Base-by-base conservation (phyloP, 2,113 vertebrate genomes). In the Plectropomus leopardus region DNA sequence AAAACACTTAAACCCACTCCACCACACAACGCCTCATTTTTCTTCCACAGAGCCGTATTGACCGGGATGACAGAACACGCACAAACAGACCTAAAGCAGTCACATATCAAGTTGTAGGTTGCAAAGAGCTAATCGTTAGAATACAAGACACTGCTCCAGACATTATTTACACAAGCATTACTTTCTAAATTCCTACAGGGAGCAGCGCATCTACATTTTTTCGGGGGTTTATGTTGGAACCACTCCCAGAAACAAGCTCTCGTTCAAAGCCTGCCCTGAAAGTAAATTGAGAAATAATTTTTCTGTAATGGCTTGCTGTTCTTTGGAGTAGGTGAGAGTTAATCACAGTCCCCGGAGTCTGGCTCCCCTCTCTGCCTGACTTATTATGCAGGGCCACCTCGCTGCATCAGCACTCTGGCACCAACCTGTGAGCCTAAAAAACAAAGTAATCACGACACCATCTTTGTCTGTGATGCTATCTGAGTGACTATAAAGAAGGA, bases 231-330 rank as follows among this genome's bases (percentile, higher is more conserved):
- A 74, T 84, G 48, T 91, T 94, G 94, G 92, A 92, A 32, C 36
- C 58, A 4, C 54, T 89, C 91, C 92, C 86, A 87, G 92, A 87
- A 77, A 80, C 26, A 32, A 45, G 14, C 73, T 58, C 67, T 73
- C 28, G 67, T 59, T 76, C 55, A 79, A 40, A 82, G 77, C 50
- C 48, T 85, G 67, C 73, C 80, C 53, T 23, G 30, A 78, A 70
- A 90, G 80, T 78, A 80, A 91, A 92, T 90, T 79, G 83, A 85
- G 85, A 89, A 87, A 90, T 89, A 65, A 80, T 88, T 85, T 83
- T 61, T 71, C 83, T 68, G 73, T 87, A 88, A 90, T 87, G 83
- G 79, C 79, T 87, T 58, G 78, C 77, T 83, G 78, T 84, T 86
- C 76, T 82, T 85, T 66, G 64, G 57, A 84, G 81, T 48, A 86